A percentile compares a stretch with the other conserved stretches of the same genome.
Evolutionary conservation across 2,113 vertebrate genomes (phyloP).

Genomic region (Patagioenas fasciata): DNA sequence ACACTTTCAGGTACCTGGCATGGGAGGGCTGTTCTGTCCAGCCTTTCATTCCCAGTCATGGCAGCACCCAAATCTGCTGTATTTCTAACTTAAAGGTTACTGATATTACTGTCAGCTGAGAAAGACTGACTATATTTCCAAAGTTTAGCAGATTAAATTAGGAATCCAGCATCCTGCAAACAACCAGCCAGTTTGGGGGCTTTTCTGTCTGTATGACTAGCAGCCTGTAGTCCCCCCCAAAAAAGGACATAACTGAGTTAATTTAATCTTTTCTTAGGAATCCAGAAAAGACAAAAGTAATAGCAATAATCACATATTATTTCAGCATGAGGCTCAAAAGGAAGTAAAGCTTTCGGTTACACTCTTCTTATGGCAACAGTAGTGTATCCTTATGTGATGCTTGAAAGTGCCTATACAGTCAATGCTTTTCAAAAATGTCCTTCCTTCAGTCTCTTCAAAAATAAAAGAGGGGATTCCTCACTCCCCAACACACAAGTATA

Average conservation of each 20-base stretch:
- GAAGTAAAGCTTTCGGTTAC: background rate
- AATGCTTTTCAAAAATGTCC: background rate
- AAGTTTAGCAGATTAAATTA: background rate
- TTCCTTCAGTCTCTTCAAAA: background rate
- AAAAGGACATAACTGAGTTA: background rate
- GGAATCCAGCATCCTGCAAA: background rate
- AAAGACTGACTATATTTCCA: background rate
- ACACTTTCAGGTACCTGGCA: accelerated
- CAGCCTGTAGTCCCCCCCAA: background rate
- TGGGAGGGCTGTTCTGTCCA: background rate
- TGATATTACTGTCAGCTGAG: background rate
- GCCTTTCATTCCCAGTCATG: background rate
- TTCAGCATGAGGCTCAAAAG: background rate
- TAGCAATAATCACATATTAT: background rate
- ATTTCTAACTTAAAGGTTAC: background rate
- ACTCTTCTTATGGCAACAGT: background rate
- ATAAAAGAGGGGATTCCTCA: background rate
- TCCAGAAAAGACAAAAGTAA: background rate
- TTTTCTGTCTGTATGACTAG: background rate
- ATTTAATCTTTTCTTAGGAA: background rate
- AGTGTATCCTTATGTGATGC: background rate
- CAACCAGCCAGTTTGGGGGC: background rate
- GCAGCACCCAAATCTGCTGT: background rate
- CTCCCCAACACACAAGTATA: background rate
- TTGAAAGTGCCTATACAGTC: background rate